These are phyloP conservation scores for Mechanitis mazaeus DNA, from an alignment of 2,888 invertebrate species.

Conservation along the genomic window DNA sequence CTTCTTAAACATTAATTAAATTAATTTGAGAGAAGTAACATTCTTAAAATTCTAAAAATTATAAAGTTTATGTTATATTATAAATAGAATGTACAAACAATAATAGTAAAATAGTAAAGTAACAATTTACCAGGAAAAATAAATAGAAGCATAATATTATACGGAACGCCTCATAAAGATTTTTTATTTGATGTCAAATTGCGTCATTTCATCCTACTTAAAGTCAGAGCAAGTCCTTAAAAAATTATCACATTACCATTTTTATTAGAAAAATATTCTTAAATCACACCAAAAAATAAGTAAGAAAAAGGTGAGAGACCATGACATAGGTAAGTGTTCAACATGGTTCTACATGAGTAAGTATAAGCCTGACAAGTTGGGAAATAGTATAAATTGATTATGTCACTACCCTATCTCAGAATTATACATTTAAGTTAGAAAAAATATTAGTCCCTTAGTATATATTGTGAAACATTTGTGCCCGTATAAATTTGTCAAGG, in stretches of 20 bases:
- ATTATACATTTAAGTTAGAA: neutral
- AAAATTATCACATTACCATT: conserved; percentile 62
- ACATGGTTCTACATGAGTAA: neutral
- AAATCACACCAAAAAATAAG: neutral
- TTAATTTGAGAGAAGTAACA: too few relatives aligned
- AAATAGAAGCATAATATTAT: conserved; percentile 24
- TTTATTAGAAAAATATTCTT: conserved; percentile 55
- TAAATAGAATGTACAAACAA: neutral
- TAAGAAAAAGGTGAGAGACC: conserved; percentile 2
- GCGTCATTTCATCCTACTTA: conserved; percentile 25
- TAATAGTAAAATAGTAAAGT: neutral
- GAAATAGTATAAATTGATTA: neutral
- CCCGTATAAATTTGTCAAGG: conserved; percentile 6
- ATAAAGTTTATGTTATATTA: too few relatives aligned
- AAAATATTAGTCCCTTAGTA: neutral
- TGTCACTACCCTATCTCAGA: neutral
- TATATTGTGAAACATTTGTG: neutral
- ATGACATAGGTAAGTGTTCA: neutral
- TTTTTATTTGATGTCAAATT: conserved; percentile 30
- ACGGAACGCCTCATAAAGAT: conserved; percentile 23
- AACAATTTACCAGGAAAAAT: conserved; percentile 10
- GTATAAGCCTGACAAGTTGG: conserved; percentile 1
- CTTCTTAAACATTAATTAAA: too few relatives aligned
- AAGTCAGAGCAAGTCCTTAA: conserved; percentile 43
- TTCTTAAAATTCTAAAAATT: too few relatives aligned